Evolutionary conservation across 1,140 invertebrate genomes (phyloP), one percentile per base, ranked within the genome.

Genomic region (Drosophila kurseongensis): DNA sequence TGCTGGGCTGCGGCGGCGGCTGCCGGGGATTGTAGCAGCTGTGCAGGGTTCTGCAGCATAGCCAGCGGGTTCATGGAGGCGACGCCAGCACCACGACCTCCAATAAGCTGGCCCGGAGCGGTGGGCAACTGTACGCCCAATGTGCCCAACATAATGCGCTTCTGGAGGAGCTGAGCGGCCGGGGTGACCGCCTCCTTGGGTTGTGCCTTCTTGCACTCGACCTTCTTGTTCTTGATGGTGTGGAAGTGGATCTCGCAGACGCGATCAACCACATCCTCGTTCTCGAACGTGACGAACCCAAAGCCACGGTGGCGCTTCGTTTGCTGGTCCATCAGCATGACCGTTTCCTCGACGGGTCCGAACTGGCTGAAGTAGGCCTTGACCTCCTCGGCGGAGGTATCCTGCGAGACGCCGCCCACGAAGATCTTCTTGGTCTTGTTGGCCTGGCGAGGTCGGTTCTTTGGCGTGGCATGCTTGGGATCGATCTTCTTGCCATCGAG

Each of bases 401-500:
- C 97, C 92, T 98, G 97, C 61, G 96, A 97, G 23, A 98, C 97
- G 41, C 97, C 97, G 36, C 97, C 97, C 1, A 98, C 97, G 93
- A 98, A 98, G 75, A 98, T 97, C 93, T 98, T 98, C 93, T 98
- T 97, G 62, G 97, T 98, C 88, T 97, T 96, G 91, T 97, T 97
- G 42, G 96, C 95, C 77, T 95, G 95, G 81, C 96, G 97, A 32
- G 96, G 96, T n/a, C 96, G 94, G 77, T 97, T 97, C 93, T 98
- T 97, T 55, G 97, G 97, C 38, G 97, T 98, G 55, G 97, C 97
- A 94, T 97, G 97, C 88, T 98, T 98, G 18, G 97, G 97, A 92
- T 98, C 97, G 90, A 98, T 98, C 93, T 98, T 98, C 94, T 98
- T 98, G 62, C 97, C 97, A 92, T 98, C 97, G 66, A 98, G 94